Evolutionary conservation across 1,140 invertebrate species (phyloP).

Genomic region (Sitobion miscanthi): DNA sequence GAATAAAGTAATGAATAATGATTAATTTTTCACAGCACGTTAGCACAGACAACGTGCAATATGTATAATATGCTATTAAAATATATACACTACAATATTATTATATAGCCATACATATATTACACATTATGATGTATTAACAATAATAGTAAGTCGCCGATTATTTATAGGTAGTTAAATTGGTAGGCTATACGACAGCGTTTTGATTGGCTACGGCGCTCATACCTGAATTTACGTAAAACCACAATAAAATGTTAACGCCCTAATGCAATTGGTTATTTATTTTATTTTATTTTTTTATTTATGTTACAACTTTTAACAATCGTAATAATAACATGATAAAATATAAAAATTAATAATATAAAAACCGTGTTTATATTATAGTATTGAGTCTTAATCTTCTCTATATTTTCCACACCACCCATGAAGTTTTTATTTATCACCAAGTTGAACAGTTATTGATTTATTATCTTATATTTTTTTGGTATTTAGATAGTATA

Average conservation of each 20-base stretch:
- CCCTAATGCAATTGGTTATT: not conserved
- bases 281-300: not conserved
- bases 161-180: not conserved
- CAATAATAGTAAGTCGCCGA: not conserved
- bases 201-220: not conserved
- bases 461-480: not conserved
- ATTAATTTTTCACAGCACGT: not conserved
- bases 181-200: not conserved
- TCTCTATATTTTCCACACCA: not conserved
- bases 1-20: not conserved
- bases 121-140: not conserved
- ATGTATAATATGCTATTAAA: not conserved
- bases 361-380: not conserved
- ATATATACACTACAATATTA: not conserved
- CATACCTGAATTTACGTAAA: not conserved
- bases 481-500: not conserved
- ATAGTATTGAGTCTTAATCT: not conserved
- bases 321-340: not conserved
- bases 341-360: not conserved
- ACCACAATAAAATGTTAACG: slow-evolving; percentile 2
- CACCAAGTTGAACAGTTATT: not conserved
- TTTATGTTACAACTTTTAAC: not conserved
- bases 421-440: not conserved
- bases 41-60: not conserved
- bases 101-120: not conserved